Conservation (phyloP, 2,113 vertebrate genomes). For the Sinocyclocheilus rhinocerous region DNA sequence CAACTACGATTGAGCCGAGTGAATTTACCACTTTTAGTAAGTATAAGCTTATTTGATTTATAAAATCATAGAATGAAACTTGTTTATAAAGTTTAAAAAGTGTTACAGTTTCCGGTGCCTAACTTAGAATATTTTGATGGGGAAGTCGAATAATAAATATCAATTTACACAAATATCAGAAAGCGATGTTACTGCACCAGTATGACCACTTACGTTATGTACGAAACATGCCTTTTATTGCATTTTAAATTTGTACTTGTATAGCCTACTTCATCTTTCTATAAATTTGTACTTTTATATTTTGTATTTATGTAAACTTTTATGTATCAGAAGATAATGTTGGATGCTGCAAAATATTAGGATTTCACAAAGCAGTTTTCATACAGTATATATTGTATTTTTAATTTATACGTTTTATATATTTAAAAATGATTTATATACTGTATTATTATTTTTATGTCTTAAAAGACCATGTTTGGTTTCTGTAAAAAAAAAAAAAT, state of each 20-base stretch:
- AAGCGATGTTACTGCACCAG: neutral
- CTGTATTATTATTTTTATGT: neutral
- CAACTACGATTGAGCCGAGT: conserved; percentile 51
- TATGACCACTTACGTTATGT: neutral
- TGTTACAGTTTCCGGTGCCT: neutral
- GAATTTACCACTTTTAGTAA: conserved; percentile 69
- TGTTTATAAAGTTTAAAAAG: neutral
- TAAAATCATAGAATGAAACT: neutral
- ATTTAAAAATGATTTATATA: neutral
- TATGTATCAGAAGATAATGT: too few species aligned
- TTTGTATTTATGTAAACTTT: too few species aligned
- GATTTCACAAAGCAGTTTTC: too few species aligned
- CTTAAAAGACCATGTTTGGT: neutral
- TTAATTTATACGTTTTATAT: neutral
- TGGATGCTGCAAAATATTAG: too few species aligned
- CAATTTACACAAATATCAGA: neutral
- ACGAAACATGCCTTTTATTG: neutral
- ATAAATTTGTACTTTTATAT: neutral
- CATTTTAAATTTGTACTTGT: neutral
- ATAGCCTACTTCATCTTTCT: neutral
- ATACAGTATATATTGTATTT: neutral
- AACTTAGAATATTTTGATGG: neutral
- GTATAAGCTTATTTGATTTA: conserved; percentile 34
- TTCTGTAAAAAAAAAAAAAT: too few species aligned
- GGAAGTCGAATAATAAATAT: too few species aligned